Base-by-base conservation (phyloP, 1,140 invertebrate species). In the Drosophila saltans region DNA sequence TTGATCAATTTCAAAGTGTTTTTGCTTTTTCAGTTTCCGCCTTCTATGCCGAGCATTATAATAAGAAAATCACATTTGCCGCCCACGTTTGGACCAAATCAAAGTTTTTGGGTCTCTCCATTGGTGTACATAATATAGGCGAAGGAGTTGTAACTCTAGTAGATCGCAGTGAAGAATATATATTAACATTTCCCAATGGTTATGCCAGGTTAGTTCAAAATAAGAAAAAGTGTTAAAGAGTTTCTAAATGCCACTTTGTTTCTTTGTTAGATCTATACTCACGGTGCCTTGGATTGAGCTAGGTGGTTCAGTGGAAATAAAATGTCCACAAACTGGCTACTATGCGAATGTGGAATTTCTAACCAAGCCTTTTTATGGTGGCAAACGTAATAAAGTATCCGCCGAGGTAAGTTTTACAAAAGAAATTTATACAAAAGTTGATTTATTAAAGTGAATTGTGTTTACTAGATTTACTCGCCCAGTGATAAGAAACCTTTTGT, bases 61-160 rank as follows among this genome's bases (percentile, higher is more conserved):
- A 96, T 69, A 98, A 98, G 93, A 95, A 96, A 72, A 97, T 99
- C 60, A 96, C 96, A 91, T 98, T 99, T 92, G 96, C 97, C 86
- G 98, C 97, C 5, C 97, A 98, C 89, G 98, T 99, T 56, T 99
- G 97, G 96, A 99, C 98, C 16, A 99, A 99, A 93, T 99, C 98
- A 74, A 99, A 99, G 93, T 99, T 99, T 93, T 94, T 99, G 40
- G 98, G 98, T 0, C 94, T 99, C 41, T 98, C 98, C 16, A 97
- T 99, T 79, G 98, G 97, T 7, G 97, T 98, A 1, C 96, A 97
- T 78, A 97, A 98, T 91, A 96, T 98, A 36, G 97, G 97, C 3
- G 95, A 96, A 77, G 97, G 98, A 1, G 94, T 95, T 58, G 96
- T 99, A 5, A 96, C 95, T 16, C 93, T 99, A 2, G 92, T 98